Percentiles rank a stretch among this genome's conserved stretches.
Evolutionary conservation across 37 sponge, comb jelly and placozoan species (phyloP).

Genomic region (Oopsacas minuta): DNA sequence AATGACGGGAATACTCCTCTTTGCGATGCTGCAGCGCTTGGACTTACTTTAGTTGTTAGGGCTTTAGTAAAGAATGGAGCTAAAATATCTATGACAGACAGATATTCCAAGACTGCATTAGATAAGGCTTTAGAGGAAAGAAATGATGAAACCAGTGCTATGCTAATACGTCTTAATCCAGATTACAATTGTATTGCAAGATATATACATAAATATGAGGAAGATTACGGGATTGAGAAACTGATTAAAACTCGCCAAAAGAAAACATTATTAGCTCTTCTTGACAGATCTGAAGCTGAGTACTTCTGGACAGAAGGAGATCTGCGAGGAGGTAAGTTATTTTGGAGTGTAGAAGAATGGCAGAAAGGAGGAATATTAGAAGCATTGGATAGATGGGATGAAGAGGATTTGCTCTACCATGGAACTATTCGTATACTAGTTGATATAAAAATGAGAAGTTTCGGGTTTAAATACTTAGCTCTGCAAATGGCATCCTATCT

Average conservation of each 20-base stretch:
- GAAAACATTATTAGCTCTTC: neutral
- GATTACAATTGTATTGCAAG: neutral
- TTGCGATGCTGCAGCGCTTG: neutral
- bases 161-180: neutral
- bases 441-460: neutral
- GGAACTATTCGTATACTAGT: neutral
- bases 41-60: neutral
- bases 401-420: neutral
- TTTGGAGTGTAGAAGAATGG: neutral
- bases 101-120: neutral
- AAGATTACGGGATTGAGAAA: neutral
- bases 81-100: neutral
- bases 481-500: neutral
- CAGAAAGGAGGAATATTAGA: neutral
- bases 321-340: too few species aligned
- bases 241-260: neutral
- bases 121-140: neutral
- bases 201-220: neutral
- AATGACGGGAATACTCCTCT: neutral
- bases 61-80: neutral
- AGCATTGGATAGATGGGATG: neutral
- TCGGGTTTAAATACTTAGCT: neutral
- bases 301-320: too few species aligned
- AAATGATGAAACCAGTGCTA: neutral
- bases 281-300: neutral